Base-by-base conservation (phyloP, 2,888 invertebrate genomes). In the Tenthredo distinguenda region DNA sequence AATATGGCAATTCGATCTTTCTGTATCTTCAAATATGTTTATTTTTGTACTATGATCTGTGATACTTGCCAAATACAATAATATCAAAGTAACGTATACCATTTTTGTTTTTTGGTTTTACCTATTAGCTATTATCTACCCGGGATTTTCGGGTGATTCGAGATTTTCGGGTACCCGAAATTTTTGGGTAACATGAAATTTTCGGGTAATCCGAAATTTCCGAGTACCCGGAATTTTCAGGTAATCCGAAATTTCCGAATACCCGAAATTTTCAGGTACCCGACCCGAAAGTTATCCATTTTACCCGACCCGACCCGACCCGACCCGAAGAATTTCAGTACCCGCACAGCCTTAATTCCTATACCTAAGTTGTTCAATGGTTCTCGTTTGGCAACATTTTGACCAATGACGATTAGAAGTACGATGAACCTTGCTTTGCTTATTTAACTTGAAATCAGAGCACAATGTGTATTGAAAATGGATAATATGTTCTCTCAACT, bases 261-360 rank as follows among this genome's bases (percentile, higher is more conserved):
- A 3, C n/a, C n/a, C 62, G 7, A 21, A 62, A 62, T n/a, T n/a
- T n/a, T n/a, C n/a, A n/a, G n/a, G 7, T 18, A 50, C n/a, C n/a
- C n/a, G n/a, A 50, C 1, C n/a, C 21, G n/a, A n/a, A n/a, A 10
- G n/a, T n/a, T n/a, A n/a, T n/a, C n/a, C n/a, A n/a, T n/a, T n/a
- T n/a, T n/a, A n/a, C n/a, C n/a, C n/a, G n/a, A n/a, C n/a, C n/a
- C n/a, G n/a, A 62, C 62, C n/a, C 62, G 62, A 62, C 72, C 85
- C 86, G 87, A 15, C 84, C 68, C 79, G 87, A 86, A 47, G 65
- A 62, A 79, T 84, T 85, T 82, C 84, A 79, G 26, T 58, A 84
- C 71, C 76, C 74, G 50, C 68, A 84, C 68, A 79, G 50, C 58
- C n/a, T n/a, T n/a, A n/a, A 12, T 47, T 47, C 12, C 12, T 47